phyloP scores from a whole-genome alignment of 2,797 vertebrate species.

The Paratrypauchen microcephalus region DNA sequence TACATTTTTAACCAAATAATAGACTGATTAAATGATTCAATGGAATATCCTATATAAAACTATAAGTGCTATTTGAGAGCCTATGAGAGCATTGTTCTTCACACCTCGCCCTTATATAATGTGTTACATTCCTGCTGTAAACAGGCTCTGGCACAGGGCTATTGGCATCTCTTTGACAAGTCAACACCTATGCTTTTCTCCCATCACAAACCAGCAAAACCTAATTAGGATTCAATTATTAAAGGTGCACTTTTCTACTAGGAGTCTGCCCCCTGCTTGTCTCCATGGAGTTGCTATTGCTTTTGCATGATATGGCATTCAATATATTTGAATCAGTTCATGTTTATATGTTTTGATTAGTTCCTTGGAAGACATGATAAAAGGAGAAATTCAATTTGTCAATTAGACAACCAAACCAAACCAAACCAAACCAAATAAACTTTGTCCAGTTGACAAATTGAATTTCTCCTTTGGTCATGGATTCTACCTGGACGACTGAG shows the following conservation, averaged over 20 bases:
- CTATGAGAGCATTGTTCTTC: slow-evolving; percentile 8
- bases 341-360: not conserved
- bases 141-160: slow-evolving; percentile 46
- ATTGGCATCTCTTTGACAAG: slow-evolving; percentile 38
- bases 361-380: too few relatives aligned
- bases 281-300: not conserved
- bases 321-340: not conserved
- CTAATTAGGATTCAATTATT: not conserved
- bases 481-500: too few relatives aligned
- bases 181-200: not conserved
- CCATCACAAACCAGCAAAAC: not conserved
- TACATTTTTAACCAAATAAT: too few relatives aligned
- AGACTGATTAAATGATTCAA: too few relatives aligned
- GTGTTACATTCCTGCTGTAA: slow-evolving; percentile 44
- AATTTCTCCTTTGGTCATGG: too few relatives aligned
- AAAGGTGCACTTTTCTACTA: not conserved
- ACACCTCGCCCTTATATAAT: slow-evolving; percentile 25
- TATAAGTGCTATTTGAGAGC: not conserved
- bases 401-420: too few relatives aligned
- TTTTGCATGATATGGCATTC: not conserved
- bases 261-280: not conserved
- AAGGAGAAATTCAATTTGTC: too few relatives aligned
- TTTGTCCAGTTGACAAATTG: too few relatives aligned
- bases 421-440: too few relatives aligned
- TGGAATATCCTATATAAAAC: too few relatives aligned